These are phyloP conservation scores for Dryas iulia DNA, from an alignment of 1,140 invertebrate genomes.

Conservation along the genomic window DNA sequence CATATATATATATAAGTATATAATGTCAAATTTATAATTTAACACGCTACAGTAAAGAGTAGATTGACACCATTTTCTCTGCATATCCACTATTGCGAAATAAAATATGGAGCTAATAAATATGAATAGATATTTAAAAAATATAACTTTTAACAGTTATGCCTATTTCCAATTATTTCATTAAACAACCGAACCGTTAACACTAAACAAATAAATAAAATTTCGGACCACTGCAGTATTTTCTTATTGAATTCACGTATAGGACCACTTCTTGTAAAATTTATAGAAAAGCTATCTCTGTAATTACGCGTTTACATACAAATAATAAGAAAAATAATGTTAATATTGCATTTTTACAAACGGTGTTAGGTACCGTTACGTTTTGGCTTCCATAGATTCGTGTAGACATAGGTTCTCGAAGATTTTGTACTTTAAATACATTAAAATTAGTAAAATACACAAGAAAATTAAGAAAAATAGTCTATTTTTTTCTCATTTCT, in stretches of 20 bases:
- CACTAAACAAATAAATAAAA: conserved; percentile 31
- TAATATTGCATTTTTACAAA: conserved; percentile 54
- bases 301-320: conserved; percentile 50
- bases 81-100: too few species aligned
- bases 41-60: too few species aligned
- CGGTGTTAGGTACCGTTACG: conserved; percentile 47
- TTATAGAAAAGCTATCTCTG: conserved; percentile 68
- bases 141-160: too few species aligned
- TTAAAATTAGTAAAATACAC: conserved; percentile 35
- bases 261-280: conserved; percentile 52
- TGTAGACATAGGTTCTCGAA: conserved; percentile 50
- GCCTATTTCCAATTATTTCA: too few species aligned
- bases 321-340: conserved; percentile 48
- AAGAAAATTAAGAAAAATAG: conserved; percentile 23
- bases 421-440: conserved; percentile 68
- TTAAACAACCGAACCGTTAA: background rate
- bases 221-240: conserved; percentile 69
- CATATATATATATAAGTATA: too few species aligned
- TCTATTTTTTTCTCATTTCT: conserved; percentile 16
- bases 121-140: too few species aligned
- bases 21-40: too few species aligned
- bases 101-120: too few species aligned
- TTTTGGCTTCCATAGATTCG: conserved; percentile 76
- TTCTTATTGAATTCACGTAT: conserved; percentile 50
- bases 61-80: too few species aligned